These are phyloP conservation scores for Allobates femoralis DNA, from an alignment of 2,797 vertebrate genomes.

Conservation along the genomic window DNA sequence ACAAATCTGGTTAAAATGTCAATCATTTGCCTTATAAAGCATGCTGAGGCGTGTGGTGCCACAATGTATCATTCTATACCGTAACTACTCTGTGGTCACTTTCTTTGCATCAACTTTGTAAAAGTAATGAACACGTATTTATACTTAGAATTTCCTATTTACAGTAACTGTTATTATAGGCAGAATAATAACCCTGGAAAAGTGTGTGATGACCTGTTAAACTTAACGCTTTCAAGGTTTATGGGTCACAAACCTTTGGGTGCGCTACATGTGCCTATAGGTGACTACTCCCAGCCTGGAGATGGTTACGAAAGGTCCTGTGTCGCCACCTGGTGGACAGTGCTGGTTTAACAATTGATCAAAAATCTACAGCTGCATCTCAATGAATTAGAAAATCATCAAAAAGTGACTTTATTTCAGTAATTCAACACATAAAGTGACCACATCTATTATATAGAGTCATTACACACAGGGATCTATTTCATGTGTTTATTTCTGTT, in stretches of 20 bases:
- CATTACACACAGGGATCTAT: no score
- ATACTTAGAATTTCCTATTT: neutral
- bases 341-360: neutral
- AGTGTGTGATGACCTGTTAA: slow-evolving; percentile 25
- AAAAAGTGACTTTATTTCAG: no score
- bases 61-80: no score
- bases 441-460: no score
- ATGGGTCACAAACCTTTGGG: slow-evolving; percentile 22
- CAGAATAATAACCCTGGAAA: neutral
- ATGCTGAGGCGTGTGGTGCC: neutral
- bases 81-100: neutral
- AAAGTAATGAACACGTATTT: neutral
- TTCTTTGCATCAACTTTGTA: neutral
- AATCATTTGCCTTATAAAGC: neutral
- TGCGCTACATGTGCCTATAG: slow-evolving; percentile 11
- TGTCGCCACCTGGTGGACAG: slow-evolving; percentile 31
- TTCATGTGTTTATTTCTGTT: no score
- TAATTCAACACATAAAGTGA: no score
- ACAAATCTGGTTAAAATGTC: no score
- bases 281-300: neutral
- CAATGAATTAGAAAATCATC: no score
- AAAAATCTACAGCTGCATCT: no score
- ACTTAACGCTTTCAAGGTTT: slow-evolving; percentile 39
- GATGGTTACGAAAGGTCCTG: neutral
- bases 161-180: neutral